phyloP scores from a whole-genome alignment of 2,888 invertebrate genomes.

The Yponomeuta plumbellus region DNA sequence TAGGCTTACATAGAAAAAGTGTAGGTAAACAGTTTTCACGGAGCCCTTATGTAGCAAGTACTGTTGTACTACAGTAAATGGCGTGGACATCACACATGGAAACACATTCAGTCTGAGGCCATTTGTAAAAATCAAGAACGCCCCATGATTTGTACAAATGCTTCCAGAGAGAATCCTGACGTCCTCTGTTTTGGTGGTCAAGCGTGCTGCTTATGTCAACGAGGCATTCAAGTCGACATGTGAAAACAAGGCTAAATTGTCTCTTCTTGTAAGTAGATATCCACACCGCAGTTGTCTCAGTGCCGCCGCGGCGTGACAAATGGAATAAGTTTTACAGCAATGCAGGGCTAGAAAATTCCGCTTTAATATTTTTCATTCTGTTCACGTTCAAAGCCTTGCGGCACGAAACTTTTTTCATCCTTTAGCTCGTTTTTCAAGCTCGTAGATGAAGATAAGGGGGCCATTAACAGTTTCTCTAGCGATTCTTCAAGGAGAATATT shows the following conservation, averaged over 20 bases:
- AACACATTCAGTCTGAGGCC: too few species aligned
- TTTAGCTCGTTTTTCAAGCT: conserved; percentile 1
- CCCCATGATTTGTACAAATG: too few species aligned
- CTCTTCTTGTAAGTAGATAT: neutral
- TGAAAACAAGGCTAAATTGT: neutral
- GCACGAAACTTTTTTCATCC: conserved; percentile 11
- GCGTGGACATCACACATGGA: too few species aligned
- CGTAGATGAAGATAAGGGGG: conserved; percentile 7
- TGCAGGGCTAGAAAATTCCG: conserved; percentile 7
- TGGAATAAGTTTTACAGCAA: conserved; percentile 15
- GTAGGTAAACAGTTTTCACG: too few species aligned
- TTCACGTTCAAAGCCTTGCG: conserved; percentile 9
- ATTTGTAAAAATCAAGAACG: too few species aligned
- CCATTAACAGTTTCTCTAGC: conserved; percentile 8
- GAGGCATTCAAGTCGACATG: too few species aligned
- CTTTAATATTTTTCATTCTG: conserved; percentile 10
- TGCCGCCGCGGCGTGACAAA: conserved; percentile 9
- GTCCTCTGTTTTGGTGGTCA: too few species aligned
- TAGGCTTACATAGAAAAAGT: too few species aligned
- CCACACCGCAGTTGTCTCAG: conserved; percentile 3
- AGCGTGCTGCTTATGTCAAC: too few species aligned
- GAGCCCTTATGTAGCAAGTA: too few species aligned
- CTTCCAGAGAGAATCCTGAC: too few species aligned
- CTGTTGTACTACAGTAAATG: too few species aligned
- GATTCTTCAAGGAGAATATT: conserved; percentile 2